Evolutionary conservation across 2,888 invertebrate species (phyloP), one percentile per base, ranked within the genome.

Genomic region (Byasa hedistus): DNA sequence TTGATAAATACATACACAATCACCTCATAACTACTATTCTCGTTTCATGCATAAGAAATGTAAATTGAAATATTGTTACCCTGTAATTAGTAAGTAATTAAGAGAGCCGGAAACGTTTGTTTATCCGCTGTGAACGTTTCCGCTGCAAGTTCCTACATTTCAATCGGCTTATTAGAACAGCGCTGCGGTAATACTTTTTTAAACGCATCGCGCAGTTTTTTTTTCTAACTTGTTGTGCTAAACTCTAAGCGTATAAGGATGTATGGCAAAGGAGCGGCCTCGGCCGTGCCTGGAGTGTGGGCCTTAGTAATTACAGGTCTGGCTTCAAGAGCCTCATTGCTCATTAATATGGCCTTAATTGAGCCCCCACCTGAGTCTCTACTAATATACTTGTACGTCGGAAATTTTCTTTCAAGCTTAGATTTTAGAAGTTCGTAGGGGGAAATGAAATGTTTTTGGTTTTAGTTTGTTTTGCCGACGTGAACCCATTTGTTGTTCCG

Each of bases 271-370:
- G 70, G 62, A 69, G 63, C 65, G 68, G 63, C 66, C 66, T 66
- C 61, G 70, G 65, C 66, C 69, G 68, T 48, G 63, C 62, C 68
- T 69, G 60, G 62, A 65, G 68, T 66, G 66, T 55, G 69, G 69
- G 64, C 57, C 36, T 60, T 57, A 64, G 72, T 75, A 75, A 76
- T 76, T 77, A 78, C 75, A 71, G 73, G 73, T 71, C 75, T 74
- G 73, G 70, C 68, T 68, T 70, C 69, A 65, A 72, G 74, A 63
- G 70, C 62, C 74, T 69, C 70, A 74, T 76, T 74, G 73, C 75
- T 76, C 74, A 72, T 76, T 75, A 76, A 76, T 77, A 76, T 59
- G 68, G 70, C 71, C 70, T 69, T 76, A 74, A 73, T 71, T 71
- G 67, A 67, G 67, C 59, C 56, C 21, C 63, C 63, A 59, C 63